Evolutionary conservation across 2,888 invertebrate genomes (phyloP).

Genomic region (Cataglyphis livida): DNA sequence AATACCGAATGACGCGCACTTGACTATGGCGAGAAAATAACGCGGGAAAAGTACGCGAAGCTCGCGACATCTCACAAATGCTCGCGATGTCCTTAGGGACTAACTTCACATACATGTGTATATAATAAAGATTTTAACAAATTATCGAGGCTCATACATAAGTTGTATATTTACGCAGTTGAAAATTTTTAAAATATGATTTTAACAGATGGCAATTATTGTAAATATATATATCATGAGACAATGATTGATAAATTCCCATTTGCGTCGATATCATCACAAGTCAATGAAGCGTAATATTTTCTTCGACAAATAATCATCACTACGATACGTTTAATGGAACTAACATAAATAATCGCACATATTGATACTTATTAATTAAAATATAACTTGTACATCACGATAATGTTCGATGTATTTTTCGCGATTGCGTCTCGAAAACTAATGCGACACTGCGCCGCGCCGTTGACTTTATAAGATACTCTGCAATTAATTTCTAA

Average conservation of each 20-base stretch:
- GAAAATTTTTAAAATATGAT: not conserved
- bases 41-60: not conserved
- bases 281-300: not conserved
- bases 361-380: not conserved
- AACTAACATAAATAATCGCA: not conserved
- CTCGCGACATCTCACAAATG: not conserved
- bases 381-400: too few species aligned
- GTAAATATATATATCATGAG: not conserved
- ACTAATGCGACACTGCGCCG: too few species aligned
- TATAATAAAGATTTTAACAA: not conserved
- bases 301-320: not conserved
- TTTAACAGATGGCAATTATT: not conserved
- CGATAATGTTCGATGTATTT: not conserved
- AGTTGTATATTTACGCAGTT: not conserved
- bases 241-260: not conserved
- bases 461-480: too few species aligned
- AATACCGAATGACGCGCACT: too few species aligned
- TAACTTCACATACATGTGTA: too few species aligned
- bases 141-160: not conserved
- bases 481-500: too few species aligned
- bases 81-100: too few species aligned
- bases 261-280: not conserved
- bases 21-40: not conserved
- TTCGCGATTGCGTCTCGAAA: too few species aligned
- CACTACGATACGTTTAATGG: not conserved